A percentile compares a stretch with the other conserved stretches of the same genome.
Conservation (phyloP, 2,888 invertebrate genomes). For the Drosophila demipolita region DNA sequence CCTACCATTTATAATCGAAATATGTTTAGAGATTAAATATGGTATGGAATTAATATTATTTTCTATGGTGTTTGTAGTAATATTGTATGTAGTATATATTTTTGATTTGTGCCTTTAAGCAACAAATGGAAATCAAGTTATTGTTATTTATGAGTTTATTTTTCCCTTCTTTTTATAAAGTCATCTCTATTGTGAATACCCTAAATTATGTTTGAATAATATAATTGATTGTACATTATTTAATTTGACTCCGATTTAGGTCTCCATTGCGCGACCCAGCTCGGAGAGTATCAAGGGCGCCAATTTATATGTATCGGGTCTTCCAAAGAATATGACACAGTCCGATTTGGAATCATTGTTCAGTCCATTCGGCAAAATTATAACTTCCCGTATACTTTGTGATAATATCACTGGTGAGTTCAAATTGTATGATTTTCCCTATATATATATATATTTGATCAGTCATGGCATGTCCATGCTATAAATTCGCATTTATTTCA, state of each 20-base stretch:
- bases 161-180: too few relatives aligned
- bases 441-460: background rate
- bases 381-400: conserved; percentile 93
- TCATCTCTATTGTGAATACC: background rate
- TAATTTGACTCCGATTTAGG: conserved; percentile 58
- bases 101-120: background rate
- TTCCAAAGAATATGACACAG: conserved; percentile 95
- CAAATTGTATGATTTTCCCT: background rate
- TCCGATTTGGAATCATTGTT: conserved; percentile 93
- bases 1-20: background rate
- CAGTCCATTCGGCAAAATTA: conserved; percentile 92
- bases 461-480: conserved; percentile 10
- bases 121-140: background rate
- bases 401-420: conserved; percentile 92
- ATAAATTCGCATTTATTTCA: background rate
- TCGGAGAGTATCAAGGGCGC: conserved; percentile 98
- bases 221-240: background rate
- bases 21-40: background rate
- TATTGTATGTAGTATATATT: too few relatives aligned
- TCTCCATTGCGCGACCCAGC: conserved; percentile 95
- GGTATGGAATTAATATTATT: background rate
- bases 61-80: background rate
- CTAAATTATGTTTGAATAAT: background rate
- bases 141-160: background rate
- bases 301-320: conserved; percentile 95